Evolutionary conservation across 2,888 invertebrate genomes (phyloP).

Genomic region (Celastrina argiolus): DNA sequence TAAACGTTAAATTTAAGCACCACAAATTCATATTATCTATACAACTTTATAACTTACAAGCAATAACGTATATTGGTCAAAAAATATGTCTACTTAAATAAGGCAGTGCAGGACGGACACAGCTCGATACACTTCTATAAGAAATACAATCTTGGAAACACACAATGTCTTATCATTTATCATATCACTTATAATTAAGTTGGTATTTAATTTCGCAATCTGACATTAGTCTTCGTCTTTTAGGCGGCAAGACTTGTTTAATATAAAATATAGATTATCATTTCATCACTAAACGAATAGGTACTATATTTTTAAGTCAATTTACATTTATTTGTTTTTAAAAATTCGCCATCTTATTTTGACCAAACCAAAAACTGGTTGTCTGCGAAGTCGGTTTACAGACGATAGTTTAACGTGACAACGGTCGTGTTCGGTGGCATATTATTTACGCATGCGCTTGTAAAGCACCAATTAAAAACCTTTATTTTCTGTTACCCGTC

Average conservation of each 20-base stretch:
- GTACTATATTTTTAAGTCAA: too few relatives aligned
- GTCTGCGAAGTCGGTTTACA: too few relatives aligned
- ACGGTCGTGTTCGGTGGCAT: too few relatives aligned
- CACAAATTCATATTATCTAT: conserved; percentile 24
- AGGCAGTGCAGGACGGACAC: conserved; percentile 23
- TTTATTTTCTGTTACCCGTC: too few relatives aligned
- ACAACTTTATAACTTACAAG: conserved; percentile 27
- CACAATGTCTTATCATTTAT: not conserved
- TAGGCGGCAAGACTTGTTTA: not conserved
- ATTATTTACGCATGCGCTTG: too few relatives aligned
- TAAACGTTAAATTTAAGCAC: conserved; percentile 28
- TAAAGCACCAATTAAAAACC: too few relatives aligned
- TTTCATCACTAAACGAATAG: not conserved
- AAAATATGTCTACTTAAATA: conserved; percentile 23
- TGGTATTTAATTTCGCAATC: too few relatives aligned
- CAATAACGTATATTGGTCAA: conserved; percentile 15
- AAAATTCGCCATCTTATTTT: too few relatives aligned
- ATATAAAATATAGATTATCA: not conserved
- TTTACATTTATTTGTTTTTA: too few relatives aligned
- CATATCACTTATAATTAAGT: too few relatives aligned
- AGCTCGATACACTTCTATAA: not conserved
- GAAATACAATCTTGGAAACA: not conserved
- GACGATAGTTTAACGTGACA: too few relatives aligned
- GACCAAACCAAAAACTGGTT: too few relatives aligned
- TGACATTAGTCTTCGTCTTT: not conserved